Conservation (phyloP, 1,140 invertebrate genomes). For the Adelges cooleyi region DNA sequence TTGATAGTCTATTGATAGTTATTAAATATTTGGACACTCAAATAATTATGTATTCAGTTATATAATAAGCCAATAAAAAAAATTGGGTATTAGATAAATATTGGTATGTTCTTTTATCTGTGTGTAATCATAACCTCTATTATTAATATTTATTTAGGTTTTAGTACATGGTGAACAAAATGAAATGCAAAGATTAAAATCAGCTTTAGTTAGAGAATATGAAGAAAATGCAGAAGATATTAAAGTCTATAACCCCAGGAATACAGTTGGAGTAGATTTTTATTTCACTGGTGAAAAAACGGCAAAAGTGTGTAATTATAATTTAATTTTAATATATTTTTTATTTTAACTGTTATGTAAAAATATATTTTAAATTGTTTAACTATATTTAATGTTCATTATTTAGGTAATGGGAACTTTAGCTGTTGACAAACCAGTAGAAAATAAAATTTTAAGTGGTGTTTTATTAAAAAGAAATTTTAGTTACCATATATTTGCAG, state of each 20-base stretch:
- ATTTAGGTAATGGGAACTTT: constrained; percentile 72
- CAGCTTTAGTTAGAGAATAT: constrained; percentile 87
- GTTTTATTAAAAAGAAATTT: constrained; percentile 96
- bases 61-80: neutral
- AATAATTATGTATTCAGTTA: neutral
- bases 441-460: constrained; percentile 72
- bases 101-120: neutral
- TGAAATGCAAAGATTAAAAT: constrained; percentile 93
- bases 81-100: constrained; percentile 1
- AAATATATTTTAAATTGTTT: no score
- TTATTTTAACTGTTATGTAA: no score
- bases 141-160: no score
- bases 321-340: no score
- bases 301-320: constrained; percentile 60
- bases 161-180: constrained; percentile 98
- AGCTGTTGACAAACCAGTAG: constrained; percentile 67
- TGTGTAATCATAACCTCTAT: no score
- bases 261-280: constrained; percentile 84
- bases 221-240: constrained; percentile 70
- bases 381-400: no score
- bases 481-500: constrained; percentile 90
- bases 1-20: no score
- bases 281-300: constrained; percentile 96
- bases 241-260: constrained; percentile 90
- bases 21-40: no score